These are phyloP conservation scores for Scortum barcoo DNA, from an alignment of 2,113 vertebrate species.

Conservation along the genomic window DNA sequence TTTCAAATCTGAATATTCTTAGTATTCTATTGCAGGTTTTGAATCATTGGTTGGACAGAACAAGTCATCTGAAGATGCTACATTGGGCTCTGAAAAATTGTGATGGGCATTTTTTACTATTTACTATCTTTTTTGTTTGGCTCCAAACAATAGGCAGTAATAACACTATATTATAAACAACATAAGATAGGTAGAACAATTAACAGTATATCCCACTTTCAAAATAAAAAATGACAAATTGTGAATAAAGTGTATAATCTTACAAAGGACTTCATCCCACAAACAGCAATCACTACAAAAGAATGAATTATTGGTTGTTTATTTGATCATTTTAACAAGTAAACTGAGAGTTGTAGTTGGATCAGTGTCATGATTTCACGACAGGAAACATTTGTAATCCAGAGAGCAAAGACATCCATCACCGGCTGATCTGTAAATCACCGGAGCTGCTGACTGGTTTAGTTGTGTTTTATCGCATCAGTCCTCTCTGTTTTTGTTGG, in stretches of 20 bases:
- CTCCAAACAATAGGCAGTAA: not conserved
- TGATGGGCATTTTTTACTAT: no score
- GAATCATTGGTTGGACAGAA: no score
- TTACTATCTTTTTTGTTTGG: no score
- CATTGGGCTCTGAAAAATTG: no score
- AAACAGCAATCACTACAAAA: no score
- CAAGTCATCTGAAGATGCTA: no score
- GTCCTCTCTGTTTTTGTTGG: conserved; percentile 3
- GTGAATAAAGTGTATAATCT: not conserved
- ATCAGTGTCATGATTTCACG: not conserved
- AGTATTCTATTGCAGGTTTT: not conserved
- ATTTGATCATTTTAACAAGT: not conserved
- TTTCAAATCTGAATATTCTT: not conserved
- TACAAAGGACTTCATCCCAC: not conserved
- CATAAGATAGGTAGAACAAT: not conserved
- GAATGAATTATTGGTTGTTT: not conserved
- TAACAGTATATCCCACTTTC: not conserved
- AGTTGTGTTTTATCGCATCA: conserved; percentile 9
- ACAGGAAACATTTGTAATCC: not conserved
- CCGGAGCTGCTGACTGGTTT: not conserved
- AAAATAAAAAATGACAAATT: not conserved
- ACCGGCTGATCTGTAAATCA: not conserved
- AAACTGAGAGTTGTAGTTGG: not conserved
- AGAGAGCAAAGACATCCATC: not conserved
- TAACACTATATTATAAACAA: not conserved